phyloP scores from a whole-genome alignment of 2,113 vertebrate genomes.

The Origma solitaria region DNA sequence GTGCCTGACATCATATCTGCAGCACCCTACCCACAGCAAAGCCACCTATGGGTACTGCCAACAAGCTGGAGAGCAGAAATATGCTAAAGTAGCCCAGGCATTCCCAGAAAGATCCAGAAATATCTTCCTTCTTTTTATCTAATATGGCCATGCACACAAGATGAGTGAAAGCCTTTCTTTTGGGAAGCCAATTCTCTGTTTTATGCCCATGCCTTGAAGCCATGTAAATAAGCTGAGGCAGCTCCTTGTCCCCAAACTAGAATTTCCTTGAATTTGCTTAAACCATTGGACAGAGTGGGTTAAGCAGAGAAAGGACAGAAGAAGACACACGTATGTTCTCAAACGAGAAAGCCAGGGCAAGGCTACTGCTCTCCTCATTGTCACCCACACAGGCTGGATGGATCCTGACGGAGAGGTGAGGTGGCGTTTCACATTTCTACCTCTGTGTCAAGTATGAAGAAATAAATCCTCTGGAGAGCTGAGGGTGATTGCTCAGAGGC shows the following conservation, averaged over 20 bases:
- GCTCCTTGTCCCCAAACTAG: neutral
- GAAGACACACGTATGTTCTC: neutral
- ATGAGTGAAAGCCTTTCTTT: neutral
- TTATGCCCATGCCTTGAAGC: neutral
- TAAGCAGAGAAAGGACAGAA: neutral
- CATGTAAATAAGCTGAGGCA: neutral
- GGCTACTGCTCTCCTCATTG: neutral
- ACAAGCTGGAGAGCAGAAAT: neutral
- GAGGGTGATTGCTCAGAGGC: neutral
- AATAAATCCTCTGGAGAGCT: neutral
- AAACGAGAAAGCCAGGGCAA: neutral
- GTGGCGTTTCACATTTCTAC: neutral
- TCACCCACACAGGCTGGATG: neutral
- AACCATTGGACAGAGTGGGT: neutral
- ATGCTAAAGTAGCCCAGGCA: neutral
- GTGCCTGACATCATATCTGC: neutral
- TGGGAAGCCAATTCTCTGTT: neutral
- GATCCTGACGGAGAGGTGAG: neutral
- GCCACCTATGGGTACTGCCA: fast-evolving
- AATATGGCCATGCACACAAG: neutral
- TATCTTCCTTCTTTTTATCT: neutral
- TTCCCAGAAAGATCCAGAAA: neutral
- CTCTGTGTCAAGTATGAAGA: neutral
- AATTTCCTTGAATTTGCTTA: neutral
- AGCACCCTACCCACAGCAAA: neutral